Conservation (phyloP, 2,113 vertebrate species). For the Anoura caudifer region DNA sequence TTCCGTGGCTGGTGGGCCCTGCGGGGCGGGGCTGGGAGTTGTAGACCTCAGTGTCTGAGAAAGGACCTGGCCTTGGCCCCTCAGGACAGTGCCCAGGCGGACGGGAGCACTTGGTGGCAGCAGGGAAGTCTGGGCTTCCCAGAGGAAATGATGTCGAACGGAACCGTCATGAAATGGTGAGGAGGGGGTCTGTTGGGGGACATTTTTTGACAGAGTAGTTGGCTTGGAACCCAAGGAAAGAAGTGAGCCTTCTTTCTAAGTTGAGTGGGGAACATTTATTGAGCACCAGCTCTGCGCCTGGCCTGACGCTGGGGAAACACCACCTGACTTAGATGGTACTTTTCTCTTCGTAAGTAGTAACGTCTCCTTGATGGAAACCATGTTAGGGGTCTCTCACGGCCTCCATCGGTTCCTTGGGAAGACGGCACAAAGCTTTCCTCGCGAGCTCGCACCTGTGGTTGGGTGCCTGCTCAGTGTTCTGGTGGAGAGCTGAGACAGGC, state of each 20-base stretch:
- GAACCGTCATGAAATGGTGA: neutral
- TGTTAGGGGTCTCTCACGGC: neutral
- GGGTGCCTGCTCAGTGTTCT: neutral
- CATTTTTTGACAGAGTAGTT: neutral
- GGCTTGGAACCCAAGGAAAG: neutral
- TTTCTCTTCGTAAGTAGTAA: too few species aligned
- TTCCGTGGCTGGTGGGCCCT: neutral
- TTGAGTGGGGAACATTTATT: neutral
- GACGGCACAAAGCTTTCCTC: neutral
- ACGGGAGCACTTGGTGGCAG: neutral
- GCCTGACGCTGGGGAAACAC: neutral
- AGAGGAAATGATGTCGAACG: neutral
- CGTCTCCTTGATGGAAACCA: neutral
- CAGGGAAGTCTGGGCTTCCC: neutral
- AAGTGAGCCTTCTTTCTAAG: neutral
- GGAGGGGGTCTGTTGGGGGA: neutral
- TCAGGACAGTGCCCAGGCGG: neutral
- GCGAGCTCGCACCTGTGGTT: neutral
- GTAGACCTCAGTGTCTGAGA: neutral
- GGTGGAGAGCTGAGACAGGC: neutral
- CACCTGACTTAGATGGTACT: neutral
- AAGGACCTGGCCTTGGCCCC: neutral
- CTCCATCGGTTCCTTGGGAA: neutral
- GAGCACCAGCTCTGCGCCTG: neutral
- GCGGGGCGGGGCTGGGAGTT: too few species aligned